phyloP scores from a whole-genome alignment of 2,113 vertebrate genomes.

The Dasyprocta punctata region DNA sequence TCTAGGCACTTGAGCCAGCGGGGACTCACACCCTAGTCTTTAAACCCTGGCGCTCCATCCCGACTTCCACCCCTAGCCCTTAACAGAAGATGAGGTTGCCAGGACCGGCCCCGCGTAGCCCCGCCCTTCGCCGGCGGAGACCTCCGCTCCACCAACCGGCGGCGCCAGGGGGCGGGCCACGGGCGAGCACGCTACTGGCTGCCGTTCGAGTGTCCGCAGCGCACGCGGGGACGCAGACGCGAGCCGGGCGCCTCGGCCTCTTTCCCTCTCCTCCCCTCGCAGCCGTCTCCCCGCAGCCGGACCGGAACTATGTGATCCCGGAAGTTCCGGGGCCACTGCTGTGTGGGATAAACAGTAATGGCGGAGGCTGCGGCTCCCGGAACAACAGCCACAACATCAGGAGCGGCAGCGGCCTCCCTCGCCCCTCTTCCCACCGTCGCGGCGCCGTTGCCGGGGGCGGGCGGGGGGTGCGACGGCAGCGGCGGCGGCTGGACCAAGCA shows the following conservation, averaged over 20 bases:
- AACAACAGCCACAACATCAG: slow-evolving; percentile 81
- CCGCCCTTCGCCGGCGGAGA: background rate
- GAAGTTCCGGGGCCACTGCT: slow-evolving; percentile 87
- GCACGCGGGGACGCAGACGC: background rate
- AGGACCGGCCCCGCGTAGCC: background rate
- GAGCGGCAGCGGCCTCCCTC: slow-evolving; percentile 79
- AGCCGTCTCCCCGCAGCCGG: slow-evolving; percentile 42
- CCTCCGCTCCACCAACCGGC: slow-evolving; percentile 45
- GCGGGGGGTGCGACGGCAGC: slow-evolving; percentile 76
- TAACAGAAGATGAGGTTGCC: background rate
- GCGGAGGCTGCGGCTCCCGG: slow-evolving; percentile 89
- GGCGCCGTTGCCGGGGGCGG: slow-evolving; percentile 76
- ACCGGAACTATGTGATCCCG: slow-evolving; percentile 87
- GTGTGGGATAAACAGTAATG: slow-evolving; percentile 89
- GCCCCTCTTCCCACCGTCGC: slow-evolving; percentile 71
- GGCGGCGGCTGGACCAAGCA: slow-evolving; percentile 87
- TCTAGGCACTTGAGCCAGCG: background rate
- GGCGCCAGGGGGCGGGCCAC: background rate
- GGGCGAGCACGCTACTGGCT: background rate
- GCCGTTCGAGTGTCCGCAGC: background rate
- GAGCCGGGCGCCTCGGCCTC: background rate
- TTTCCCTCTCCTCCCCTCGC: background rate
- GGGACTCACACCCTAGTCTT: background rate
- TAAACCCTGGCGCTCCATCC: too few relatives aligned
- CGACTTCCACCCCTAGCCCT: background rate